Evolutionary conservation across 2,113 vertebrate species (phyloP).

Genomic region (Bos indicus): DNA sequence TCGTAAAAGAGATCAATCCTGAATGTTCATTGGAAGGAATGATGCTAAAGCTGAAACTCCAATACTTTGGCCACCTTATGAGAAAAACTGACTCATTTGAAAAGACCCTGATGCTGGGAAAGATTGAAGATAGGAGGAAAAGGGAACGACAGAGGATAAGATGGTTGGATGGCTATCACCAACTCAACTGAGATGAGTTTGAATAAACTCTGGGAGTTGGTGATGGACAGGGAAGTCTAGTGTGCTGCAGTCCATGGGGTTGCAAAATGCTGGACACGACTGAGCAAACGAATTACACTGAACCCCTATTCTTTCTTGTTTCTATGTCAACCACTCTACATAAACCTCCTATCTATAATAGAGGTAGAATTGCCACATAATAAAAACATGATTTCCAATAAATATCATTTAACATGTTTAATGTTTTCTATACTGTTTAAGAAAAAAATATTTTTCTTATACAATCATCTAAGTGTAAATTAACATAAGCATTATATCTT

Average conservation of each 20-base stretch:
- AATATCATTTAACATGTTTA: neutral
- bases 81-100: neutral
- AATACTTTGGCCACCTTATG: neutral
- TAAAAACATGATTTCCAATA: neutral
- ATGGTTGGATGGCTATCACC: neutral
- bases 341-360: neutral
- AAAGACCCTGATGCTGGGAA: neutral
- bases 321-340: constrained; percentile 19
- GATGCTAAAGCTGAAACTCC: neutral
- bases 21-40: neutral
- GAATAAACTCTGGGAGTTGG: neutral
- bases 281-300: neutral
- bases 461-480: neutral
- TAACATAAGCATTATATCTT: neutral
- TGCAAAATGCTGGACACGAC: neutral
- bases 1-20: neutral
- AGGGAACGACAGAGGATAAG: fast-evolving
- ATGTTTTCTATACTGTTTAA: neutral
- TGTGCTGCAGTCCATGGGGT: neutral
- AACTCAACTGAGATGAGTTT: neutral
- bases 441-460: neutral
- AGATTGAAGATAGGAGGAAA: neutral
- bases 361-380: neutral
- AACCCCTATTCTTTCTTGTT: neutral
- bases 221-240: neutral